phyloP scores from a whole-genome alignment of 2,113 vertebrate species.

The Arvicanthis niloticus region DNA sequence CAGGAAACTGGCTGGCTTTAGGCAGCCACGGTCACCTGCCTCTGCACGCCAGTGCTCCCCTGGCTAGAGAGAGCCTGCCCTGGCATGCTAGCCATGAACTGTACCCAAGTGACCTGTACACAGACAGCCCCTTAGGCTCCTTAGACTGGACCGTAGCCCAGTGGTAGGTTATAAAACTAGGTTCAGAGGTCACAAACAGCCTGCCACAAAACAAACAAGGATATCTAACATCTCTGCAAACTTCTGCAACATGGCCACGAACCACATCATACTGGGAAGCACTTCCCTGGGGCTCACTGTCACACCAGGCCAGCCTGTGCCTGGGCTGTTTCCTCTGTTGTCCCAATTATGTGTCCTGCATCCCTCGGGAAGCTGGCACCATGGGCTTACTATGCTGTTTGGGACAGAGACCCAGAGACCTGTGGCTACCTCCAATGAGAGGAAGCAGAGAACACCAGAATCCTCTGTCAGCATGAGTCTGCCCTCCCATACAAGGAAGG shows the following conservation, averaged over 20 bases:
- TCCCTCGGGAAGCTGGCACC: background rate
- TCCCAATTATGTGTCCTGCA: rapidly evolving
- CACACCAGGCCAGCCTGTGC: background rate
- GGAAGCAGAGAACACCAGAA: background rate
- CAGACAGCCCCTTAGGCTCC: background rate
- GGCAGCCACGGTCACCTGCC: background rate
- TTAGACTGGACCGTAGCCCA: rapidly evolving
- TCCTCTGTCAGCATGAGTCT: too few relatives aligned
- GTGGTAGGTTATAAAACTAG: background rate
- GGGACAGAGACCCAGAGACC: background rate
- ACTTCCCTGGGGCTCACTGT: background rate
- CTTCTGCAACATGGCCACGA: rapidly evolving
- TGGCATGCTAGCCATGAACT: background rate
- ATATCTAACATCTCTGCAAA: background rate
- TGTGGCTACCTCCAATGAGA: background rate
- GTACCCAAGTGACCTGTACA: background rate
- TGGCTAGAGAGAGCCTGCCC: background rate
- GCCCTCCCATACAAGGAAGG: background rate
- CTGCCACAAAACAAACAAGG: background rate
- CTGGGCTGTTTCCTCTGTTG: background rate
- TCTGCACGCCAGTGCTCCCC: rapidly evolving
- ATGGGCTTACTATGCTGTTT: background rate
- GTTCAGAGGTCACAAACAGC: background rate
- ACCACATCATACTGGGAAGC: background rate
- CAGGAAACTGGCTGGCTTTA: background rate